Conservation (phyloP, 2,113 vertebrate species). For the Elgaria multicarinata region DNA sequence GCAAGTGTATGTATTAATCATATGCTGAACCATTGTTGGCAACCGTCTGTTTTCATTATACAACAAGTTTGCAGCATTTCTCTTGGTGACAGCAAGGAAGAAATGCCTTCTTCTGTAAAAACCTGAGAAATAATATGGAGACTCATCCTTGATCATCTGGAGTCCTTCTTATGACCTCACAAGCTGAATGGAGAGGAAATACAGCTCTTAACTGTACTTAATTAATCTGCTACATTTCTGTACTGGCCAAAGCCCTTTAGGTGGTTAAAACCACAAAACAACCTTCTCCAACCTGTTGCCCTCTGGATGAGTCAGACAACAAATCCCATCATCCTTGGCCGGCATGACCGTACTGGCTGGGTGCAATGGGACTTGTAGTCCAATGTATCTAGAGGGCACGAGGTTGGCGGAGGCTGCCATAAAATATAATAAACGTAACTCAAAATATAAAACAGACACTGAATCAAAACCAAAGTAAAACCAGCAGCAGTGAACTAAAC, state of each 20-base stretch:
- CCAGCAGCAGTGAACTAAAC: not conserved
- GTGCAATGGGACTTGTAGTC: too few species aligned
- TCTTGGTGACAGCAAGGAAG: conserved; percentile 6
- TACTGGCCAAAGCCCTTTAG: not conserved
- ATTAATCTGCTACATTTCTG: not conserved
- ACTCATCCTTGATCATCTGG: not conserved
- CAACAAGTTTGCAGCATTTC: not conserved
- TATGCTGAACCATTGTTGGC: conserved; percentile 27
- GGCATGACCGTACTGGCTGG: too few species aligned
- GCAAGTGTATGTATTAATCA: conserved; percentile 69
- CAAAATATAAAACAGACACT: not conserved
- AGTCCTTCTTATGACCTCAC: not conserved
- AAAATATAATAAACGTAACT: not conserved
- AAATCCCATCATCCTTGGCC: too few species aligned
- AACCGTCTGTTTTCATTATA: not conserved
- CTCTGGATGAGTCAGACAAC: too few species aligned
- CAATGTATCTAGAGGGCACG: too few species aligned
- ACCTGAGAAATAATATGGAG: not conserved
- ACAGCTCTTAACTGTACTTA: not conserved
- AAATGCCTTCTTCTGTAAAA: not conserved
- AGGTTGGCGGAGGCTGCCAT: too few species aligned
- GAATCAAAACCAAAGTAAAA: not conserved
- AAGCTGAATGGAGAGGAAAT: not conserved
- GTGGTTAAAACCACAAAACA: too few species aligned
- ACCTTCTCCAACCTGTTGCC: too few species aligned